phyloP scores from a whole-genome alignment of 2,888 invertebrate genomes.

The Microplitis deprimator region DNA sequence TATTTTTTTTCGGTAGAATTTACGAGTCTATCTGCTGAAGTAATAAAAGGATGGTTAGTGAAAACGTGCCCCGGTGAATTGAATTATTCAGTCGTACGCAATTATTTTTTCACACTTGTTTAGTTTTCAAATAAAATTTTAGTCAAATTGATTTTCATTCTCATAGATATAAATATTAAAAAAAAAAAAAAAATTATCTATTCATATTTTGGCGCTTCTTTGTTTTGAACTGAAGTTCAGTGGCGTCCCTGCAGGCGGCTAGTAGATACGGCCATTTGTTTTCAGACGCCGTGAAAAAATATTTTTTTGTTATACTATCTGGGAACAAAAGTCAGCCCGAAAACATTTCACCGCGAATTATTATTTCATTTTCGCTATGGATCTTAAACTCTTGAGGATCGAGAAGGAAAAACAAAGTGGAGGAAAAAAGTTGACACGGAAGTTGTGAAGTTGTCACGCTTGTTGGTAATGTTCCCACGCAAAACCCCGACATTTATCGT shows the following conservation, averaged over 20 bases:
- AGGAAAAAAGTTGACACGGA: background rate
- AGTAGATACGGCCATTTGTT: background rate
- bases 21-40: conserved; percentile 28
- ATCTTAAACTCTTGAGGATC: no score
- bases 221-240: no score
- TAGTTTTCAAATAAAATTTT: background rate
- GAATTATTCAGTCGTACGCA: conserved; percentile 20
- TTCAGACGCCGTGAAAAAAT: background rate
- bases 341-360: no score
- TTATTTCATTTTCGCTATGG: no score
- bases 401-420: background rate
- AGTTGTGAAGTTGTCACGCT: conserved; percentile 9
- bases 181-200: background rate
- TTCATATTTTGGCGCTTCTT: background rate
- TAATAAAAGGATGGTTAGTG: background rate
- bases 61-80: conserved; percentile 27
- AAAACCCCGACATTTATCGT: background rate
- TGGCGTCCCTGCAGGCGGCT: background rate
- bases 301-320: no score
- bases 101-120: conserved; percentile 22
- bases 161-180: background rate
- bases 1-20: conserved; percentile 34
- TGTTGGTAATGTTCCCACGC: conserved; percentile 11
- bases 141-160: background rate
- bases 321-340: no score